Conservation (phyloP, 1,140 invertebrate species). For the Drepana arcuata region DNA sequence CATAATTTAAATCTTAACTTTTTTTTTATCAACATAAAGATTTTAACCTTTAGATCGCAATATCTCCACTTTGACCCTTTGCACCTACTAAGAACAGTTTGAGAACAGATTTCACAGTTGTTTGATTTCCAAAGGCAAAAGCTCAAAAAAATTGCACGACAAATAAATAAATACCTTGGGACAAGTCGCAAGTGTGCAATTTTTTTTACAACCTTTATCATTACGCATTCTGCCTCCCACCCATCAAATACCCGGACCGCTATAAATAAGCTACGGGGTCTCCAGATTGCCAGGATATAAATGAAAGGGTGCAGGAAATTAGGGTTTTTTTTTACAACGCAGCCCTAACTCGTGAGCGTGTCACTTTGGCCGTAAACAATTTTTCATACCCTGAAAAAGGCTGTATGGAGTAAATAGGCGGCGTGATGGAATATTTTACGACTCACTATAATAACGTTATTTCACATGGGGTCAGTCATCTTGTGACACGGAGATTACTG, state of each 20-base stretch:
- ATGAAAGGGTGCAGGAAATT: constrained; percentile 69
- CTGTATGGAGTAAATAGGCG: constrained; percentile 26
- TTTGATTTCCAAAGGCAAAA: no score
- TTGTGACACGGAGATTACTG: no score
- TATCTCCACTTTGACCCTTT: no score
- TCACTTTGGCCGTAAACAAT: constrained; percentile 50
- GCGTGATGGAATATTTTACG: constrained; percentile 42
- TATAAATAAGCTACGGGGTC: constrained; percentile 63
- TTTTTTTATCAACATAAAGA: no score
- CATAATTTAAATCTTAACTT: no score
- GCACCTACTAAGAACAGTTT: no score
- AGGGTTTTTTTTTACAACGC: constrained; percentile 65
- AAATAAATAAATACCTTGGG: no score
- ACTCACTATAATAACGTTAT: constrained; percentile 23
- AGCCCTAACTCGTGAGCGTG: constrained; percentile 32
- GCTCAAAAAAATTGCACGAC: no score
- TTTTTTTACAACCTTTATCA: constrained; percentile 59
- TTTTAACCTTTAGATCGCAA: no score
- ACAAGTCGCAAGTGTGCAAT: constrained; percentile 24
- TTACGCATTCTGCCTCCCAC: constrained; percentile 60
- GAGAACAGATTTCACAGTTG: no score
- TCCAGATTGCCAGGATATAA: constrained; percentile 66
- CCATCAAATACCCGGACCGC: constrained; percentile 60
- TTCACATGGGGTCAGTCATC: no score
- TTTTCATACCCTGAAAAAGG: constrained; percentile 55